Conservation (phyloP, 2,888 invertebrate species). For the Trissolcus brochymenae region DNA sequence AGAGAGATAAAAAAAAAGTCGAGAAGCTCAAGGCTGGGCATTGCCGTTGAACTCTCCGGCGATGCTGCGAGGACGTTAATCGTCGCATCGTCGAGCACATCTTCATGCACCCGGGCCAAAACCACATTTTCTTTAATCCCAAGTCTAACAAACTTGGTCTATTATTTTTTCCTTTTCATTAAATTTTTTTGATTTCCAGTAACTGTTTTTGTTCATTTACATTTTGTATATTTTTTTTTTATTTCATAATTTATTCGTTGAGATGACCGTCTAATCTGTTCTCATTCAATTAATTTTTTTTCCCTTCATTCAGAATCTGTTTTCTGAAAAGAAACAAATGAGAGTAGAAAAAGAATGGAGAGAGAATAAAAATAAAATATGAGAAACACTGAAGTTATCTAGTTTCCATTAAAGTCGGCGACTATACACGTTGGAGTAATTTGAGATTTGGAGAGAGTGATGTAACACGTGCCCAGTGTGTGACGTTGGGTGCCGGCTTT, state of each 20-base stretch:
- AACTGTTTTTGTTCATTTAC: not conserved
- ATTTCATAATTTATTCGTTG: not conserved
- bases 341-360: no score
- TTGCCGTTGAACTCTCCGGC: conserved; percentile 59
- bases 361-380: not conserved
- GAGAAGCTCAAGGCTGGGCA: conserved; percentile 57
- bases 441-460: conserved; percentile 56
- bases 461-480: conserved; percentile 53
- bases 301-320: not conserved
- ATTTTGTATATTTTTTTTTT: not conserved
- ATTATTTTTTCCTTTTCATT: not conserved
- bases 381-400: conserved; percentile 52
- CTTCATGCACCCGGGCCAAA: conserved; percentile 49
- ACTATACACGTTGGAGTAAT: conserved; percentile 49
- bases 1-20: conserved; percentile 57
- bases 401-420: conserved; percentile 52
- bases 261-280: not conserved
- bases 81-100: conserved; percentile 56
- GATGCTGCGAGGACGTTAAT: conserved; percentile 57
- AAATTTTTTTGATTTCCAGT: not conserved
- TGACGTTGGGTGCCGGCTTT: conserved; percentile 46
- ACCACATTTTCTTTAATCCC: conserved; percentile 42
- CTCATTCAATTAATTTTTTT: not conserved
- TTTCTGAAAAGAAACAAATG: not conserved
- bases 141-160: conserved; percentile 38